Conservation (phyloP, 2,888 invertebrate genomes). For the Bellardia bayeri region DNA sequence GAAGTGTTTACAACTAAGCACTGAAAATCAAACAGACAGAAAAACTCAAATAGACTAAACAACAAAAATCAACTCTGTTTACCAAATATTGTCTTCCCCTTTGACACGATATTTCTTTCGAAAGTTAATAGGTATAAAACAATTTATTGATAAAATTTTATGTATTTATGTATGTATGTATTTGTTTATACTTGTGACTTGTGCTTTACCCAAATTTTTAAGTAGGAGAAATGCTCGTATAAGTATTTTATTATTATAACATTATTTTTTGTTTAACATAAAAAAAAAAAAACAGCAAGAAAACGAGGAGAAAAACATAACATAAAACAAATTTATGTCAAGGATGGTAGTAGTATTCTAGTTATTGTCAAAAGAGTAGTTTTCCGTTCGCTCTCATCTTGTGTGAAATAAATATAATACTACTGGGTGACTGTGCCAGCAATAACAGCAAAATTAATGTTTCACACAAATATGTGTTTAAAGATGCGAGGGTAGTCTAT, state of each 20-base stretch:
- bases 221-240: background rate
- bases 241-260: slow-evolving; percentile 37
- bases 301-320: background rate
- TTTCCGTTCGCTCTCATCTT: slow-evolving; percentile 32
- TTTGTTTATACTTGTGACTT: slow-evolving; percentile 8
- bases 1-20: slow-evolving; percentile 58
- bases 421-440: slow-evolving; percentile 38
- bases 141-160: slow-evolving; percentile 51
- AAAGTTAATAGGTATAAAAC: slow-evolving; percentile 37
- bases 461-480: slow-evolving; percentile 8
- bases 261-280: slow-evolving; percentile 7
- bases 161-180: background rate
- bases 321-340: slow-evolving; percentile 61
- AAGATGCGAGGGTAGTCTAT: background rate
- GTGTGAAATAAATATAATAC: slow-evolving; percentile 31
- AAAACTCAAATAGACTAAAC: background rate
- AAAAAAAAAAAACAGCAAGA: background rate
- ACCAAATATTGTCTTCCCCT: slow-evolving; percentile 1
- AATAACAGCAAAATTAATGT: slow-evolving; percentile 47
- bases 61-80: background rate
- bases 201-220: background rate
- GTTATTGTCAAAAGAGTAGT: slow-evolving; percentile 56
- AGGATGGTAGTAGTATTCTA: slow-evolving; percentile 52
- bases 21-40: background rate
- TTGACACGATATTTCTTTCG: slow-evolving; percentile 25